Percentiles rank a stretch among this genome's conserved stretches.
Conservation (phyloP, 2,113 vertebrate genomes). For the Lamprologus callipterus region DNA sequence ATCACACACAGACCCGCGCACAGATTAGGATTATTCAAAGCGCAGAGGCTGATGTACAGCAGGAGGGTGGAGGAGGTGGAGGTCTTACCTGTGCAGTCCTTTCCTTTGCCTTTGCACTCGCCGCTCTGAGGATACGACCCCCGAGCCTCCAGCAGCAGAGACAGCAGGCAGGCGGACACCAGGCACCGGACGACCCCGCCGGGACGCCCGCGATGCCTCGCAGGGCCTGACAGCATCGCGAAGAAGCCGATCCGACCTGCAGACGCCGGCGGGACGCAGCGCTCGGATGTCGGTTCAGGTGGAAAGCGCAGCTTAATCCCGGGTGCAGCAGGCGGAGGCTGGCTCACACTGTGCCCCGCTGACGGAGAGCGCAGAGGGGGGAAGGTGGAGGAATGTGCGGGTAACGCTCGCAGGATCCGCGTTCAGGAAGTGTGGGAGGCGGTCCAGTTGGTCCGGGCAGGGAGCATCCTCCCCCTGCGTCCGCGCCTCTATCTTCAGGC, state of each 20-base stretch:
- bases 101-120: conserved; percentile 72
- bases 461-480: conserved; percentile 20
- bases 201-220: conserved; percentile 20
- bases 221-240: conserved; percentile 47
- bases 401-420: background rate
- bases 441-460: background rate
- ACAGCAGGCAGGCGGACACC: conserved; percentile 56
- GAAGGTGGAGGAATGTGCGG: background rate
- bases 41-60: background rate
- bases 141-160: conserved; percentile 50
- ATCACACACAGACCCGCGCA: background rate
- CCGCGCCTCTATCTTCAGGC: background rate
- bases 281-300: background rate
- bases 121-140: conserved; percentile 71
- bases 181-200: conserved; percentile 47
- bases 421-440: conserved; percentile 8
- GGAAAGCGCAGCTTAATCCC: background rate
- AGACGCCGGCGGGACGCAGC: background rate
- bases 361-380: background rate
- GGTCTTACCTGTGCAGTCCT: conserved; percentile 73
- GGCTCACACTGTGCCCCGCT: background rate
- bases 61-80: background rate
- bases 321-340: background rate
- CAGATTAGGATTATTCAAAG: background rate
- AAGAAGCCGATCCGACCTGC: background rate